Evolutionary conservation across 2,888 invertebrate species (phyloP).

Genomic region (Cetonia aurata): DNA sequence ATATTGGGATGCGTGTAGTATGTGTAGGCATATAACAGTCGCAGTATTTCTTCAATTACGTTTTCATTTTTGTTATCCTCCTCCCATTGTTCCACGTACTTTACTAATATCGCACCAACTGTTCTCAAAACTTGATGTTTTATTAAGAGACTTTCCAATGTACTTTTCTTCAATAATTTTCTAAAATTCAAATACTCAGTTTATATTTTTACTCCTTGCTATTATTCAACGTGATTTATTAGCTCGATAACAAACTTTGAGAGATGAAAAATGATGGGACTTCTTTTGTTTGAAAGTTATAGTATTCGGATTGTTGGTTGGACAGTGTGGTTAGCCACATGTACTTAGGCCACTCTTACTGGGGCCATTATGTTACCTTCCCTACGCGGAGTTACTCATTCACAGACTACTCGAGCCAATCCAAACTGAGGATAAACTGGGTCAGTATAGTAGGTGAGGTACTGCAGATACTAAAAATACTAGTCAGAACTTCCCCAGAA

Average conservation of each 20-base stretch:
- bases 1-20: constrained; percentile 57
- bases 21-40: constrained; percentile 60
- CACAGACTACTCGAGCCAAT: too few relatives aligned
- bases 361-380: too few relatives aligned
- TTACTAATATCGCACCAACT: constrained; percentile 60
- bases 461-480: too few relatives aligned
- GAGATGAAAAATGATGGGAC: too few relatives aligned
- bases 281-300: too few relatives aligned
- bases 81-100: constrained; percentile 59
- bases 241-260: background rate
- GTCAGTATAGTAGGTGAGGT: too few relatives aligned
- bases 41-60: constrained; percentile 59
- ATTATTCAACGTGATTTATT: background rate
- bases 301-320: too few relatives aligned
- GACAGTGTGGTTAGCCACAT: too few relatives aligned
- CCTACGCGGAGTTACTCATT: too few relatives aligned
- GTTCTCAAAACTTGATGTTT: constrained; percentile 56
- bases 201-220: background rate
- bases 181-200: constrained; percentile 47
- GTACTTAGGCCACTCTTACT: too few relatives aligned
- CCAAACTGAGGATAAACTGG: too few relatives aligned
- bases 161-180: constrained; percentile 55
- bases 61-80: constrained; percentile 56
- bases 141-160: constrained; percentile 52
- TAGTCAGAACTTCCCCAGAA: too few relatives aligned